Conservation (phyloP, 1,140 invertebrate genomes). For the Marisa cornuarietis region DNA sequence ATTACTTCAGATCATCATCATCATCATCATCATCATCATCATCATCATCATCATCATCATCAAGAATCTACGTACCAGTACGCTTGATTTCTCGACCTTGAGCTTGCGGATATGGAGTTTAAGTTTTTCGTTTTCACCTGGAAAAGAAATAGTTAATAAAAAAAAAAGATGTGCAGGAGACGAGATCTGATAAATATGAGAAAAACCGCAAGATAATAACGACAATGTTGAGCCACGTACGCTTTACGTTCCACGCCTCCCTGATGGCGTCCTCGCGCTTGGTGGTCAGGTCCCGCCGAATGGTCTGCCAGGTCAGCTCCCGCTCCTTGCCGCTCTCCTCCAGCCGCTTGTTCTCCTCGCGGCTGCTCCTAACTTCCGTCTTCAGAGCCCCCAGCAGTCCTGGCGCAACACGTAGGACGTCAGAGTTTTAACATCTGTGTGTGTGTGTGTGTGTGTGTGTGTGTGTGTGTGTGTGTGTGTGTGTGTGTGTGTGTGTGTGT, state of each 20-base stretch:
- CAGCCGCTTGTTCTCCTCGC: constrained; percentile 9
- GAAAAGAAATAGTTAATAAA: neutral
- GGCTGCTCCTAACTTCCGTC: neutral
- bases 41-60: no score
- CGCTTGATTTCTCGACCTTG: constrained; percentile 13
- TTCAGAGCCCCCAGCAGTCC: neutral
- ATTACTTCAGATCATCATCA: no score
- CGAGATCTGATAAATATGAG: no score
- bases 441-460: no score
- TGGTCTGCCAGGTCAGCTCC: constrained; percentile 18
- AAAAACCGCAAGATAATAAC: no score
- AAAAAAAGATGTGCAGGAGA: no score
- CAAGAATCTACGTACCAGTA: constrained; percentile 4
- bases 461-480: no score
- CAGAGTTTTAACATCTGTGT: no score
- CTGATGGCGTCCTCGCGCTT: constrained; percentile 14
- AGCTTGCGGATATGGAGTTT: neutral
- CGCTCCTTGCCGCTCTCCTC: constrained; percentile 2
- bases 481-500: no score
- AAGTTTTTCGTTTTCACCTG: constrained; percentile 17
- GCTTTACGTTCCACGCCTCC: constrained; percentile 9
- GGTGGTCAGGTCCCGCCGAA: constrained; percentile 11
- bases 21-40: no score
- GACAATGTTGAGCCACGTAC: neutral
- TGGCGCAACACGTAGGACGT: no score